Conservation (phyloP, 2,113 vertebrate species). For the Scatophagus argus region DNA sequence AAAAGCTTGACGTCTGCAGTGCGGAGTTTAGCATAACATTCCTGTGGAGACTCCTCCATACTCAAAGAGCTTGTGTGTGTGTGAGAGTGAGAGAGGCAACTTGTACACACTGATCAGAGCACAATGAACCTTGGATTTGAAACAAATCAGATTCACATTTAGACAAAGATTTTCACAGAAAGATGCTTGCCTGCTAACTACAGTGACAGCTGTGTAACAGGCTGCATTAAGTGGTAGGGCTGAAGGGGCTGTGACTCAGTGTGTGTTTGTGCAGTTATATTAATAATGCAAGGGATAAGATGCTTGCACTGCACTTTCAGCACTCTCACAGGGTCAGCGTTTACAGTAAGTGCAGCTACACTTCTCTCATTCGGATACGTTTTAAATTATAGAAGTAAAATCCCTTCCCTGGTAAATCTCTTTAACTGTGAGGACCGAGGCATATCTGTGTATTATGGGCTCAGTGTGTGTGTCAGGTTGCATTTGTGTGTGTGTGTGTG, state of each 20-base stretch:
- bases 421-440: slow-evolving; percentile 50
- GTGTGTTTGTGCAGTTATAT: slow-evolving; percentile 42
- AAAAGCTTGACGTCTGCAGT: slow-evolving; percentile 65
- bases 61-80: slow-evolving; percentile 34
- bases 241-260: slow-evolving; percentile 36
- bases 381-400: slow-evolving; percentile 45
- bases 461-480: slow-evolving; percentile 14
- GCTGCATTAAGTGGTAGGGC: slow-evolving; percentile 25
- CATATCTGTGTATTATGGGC: slow-evolving; percentile 34
- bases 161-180: slow-evolving; percentile 7
- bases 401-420: slow-evolving; percentile 64
- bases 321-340: slow-evolving; percentile 39
- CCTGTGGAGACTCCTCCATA: slow-evolving; percentile 59
- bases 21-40: slow-evolving; percentile 67
- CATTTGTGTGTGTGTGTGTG: slow-evolving; percentile 31
- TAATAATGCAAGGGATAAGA: slow-evolving; percentile 60
- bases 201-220: slow-evolving; percentile 49
- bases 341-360: slow-evolving; percentile 52
- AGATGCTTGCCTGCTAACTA: slow-evolving; percentile 13
- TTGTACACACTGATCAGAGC: slow-evolving; percentile 18
- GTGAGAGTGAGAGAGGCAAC: background rate
- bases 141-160: slow-evolving; percentile 16
- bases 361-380: slow-evolving; percentile 26
- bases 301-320: slow-evolving; percentile 21
- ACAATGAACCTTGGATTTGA: slow-evolving; percentile 28